Evolutionary conservation across 30 jellyfish, hydroid and myxozoan species (phyloP).

Genomic region (Chrysaora quinquecirrha): DNA sequence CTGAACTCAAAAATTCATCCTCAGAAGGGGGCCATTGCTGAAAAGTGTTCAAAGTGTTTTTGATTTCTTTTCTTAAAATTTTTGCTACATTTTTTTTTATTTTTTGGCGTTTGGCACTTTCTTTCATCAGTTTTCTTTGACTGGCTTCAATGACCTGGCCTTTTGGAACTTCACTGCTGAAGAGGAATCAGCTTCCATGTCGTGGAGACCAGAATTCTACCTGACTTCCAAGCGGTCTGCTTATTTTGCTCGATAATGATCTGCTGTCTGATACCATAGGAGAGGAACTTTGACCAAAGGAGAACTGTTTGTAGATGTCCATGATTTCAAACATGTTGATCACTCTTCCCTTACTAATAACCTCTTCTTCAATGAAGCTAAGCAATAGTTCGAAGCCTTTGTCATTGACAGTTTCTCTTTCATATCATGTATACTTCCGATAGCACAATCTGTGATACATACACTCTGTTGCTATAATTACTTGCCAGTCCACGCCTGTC

Average conservation of each 20-base stretch:
- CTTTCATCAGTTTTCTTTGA: background rate
- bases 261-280: slow-evolving; percentile 5
- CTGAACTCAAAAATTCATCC: slow-evolving; percentile 24
- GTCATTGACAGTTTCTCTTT: slow-evolving; percentile 5
- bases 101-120: background rate
- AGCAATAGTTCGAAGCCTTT: slow-evolving; percentile 11
- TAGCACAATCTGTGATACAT: slow-evolving; percentile 20
- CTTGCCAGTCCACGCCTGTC: slow-evolving; percentile 15
- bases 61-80: slow-evolving; percentile 32
- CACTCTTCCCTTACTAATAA: slow-evolving; percentile 29
- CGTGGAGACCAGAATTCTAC: slow-evolving; percentile 14
- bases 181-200: slow-evolving; percentile 17
- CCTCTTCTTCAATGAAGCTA: background rate
- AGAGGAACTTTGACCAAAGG: slow-evolving; percentile 9
- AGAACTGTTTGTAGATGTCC: background rate
- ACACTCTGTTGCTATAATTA: slow-evolving; percentile 29
- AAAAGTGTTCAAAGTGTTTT: background rate
- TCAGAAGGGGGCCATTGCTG: slow-evolving; percentile 51
- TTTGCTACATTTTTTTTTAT: slow-evolving; percentile 36
- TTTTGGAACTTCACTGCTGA: slow-evolving; percentile 19
- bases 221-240: background rate
- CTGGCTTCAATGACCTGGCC: slow-evolving; percentile 10
- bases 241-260: slow-evolving; percentile 7
- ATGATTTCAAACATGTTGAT: slow-evolving; percentile 15
- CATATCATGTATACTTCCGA: background rate